Conservation (phyloP, 2,888 invertebrate species). For the Nomada ferruginata region DNA sequence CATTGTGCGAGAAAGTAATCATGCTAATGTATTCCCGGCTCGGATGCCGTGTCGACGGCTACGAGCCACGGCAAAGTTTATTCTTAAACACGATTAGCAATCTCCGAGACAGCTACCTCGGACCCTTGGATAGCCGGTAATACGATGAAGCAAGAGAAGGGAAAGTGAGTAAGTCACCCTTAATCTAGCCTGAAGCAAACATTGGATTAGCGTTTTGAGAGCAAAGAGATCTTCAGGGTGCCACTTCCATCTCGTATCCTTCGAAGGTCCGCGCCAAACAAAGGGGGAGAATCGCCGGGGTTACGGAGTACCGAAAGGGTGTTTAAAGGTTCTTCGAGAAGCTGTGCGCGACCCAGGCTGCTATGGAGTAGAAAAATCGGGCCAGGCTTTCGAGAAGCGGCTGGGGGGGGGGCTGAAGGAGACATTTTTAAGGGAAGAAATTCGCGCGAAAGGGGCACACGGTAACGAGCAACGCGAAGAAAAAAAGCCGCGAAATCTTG, state of each 20-base stretch:
- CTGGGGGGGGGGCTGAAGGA: background rate
- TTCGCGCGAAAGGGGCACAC: slow-evolving; percentile 26
- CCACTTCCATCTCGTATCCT: too few relatives aligned
- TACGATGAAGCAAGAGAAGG: slow-evolving; percentile 11
- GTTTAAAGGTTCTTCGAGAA: slow-evolving; percentile 13
- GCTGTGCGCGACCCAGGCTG: background rate
- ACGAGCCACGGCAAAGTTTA: slow-evolving; percentile 64
- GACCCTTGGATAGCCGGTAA: slow-evolving; percentile 20
- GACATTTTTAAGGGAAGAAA: slow-evolving; percentile 1
- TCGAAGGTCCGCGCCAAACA: background rate
- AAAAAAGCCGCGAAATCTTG: slow-evolving; percentile 46
- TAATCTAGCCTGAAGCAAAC: slow-evolving; percentile 63
- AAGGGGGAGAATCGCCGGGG: background rate
- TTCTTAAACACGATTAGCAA: slow-evolving; percentile 74
- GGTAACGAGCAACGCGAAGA: slow-evolving; percentile 48
- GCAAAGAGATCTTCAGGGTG: background rate
- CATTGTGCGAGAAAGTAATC: slow-evolving; percentile 72
- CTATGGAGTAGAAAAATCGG: slow-evolving; percentile 17
- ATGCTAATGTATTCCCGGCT: slow-evolving; percentile 72
- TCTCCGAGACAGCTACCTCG: slow-evolving; percentile 53
- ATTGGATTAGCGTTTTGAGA: slow-evolving; percentile 62
- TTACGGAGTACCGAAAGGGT: slow-evolving; percentile 1
- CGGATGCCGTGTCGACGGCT: slow-evolving; percentile 55
- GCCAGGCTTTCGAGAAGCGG: slow-evolving; percentile 18
- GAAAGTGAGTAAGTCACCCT: slow-evolving; percentile 52